Conservation (phyloP, 2,113 vertebrate species). For the Callospermophilus lateralis region DNA sequence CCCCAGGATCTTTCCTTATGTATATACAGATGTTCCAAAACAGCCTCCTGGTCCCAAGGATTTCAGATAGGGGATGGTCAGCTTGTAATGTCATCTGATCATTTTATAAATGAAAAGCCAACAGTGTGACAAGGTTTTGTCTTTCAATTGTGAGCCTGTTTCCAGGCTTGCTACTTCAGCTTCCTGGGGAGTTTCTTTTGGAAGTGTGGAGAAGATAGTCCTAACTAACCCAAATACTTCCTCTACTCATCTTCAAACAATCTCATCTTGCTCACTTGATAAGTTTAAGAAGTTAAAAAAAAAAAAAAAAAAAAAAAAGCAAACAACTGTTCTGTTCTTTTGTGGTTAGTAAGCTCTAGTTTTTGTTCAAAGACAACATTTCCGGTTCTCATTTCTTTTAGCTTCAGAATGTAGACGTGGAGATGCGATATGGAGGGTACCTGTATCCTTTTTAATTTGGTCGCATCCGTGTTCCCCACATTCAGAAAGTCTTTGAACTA, state of each 20-base stretch:
- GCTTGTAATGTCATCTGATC: background rate
- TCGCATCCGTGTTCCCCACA: background rate
- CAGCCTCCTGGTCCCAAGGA: no score
- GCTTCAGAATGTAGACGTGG: background rate
- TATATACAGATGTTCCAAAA: background rate
- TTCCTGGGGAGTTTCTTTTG: background rate
- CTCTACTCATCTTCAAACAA: background rate
- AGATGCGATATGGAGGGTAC: background rate
- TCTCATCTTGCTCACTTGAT: background rate
- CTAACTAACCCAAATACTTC: background rate
- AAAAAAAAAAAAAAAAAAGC: background rate
- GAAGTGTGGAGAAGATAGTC: background rate
- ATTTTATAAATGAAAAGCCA: background rate
- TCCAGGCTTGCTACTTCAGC: background rate
- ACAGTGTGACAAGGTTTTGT: background rate
- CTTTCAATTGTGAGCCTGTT: background rate
- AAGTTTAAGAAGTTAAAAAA: background rate
- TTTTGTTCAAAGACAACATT: conserved; percentile 36
- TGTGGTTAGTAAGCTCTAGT: background rate
- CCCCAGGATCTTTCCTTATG: background rate
- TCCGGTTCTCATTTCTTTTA: background rate
- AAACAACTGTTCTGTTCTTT: background rate
- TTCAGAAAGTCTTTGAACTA: conserved; percentile 24
- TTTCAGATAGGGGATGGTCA: background rate
- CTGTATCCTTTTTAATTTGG: background rate